Evolutionary conservation across 2,113 vertebrate species (phyloP).

Genomic region (Psammodynastes pulverulentus): DNA sequence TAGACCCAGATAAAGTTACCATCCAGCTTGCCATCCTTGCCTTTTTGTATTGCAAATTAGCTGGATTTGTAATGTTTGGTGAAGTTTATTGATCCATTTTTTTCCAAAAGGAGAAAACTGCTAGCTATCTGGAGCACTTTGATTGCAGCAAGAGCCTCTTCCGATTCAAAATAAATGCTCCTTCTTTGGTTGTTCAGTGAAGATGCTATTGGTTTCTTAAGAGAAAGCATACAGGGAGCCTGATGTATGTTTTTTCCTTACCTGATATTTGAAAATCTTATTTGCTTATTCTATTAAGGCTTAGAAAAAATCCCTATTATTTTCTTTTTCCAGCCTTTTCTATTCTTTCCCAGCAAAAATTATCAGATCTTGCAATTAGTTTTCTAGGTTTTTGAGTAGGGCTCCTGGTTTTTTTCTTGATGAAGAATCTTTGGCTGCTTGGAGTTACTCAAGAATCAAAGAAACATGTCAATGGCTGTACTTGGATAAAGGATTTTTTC

Average conservation of each 20-base stretch:
- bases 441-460: background rate
- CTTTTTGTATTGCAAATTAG: background rate
- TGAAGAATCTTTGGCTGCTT: background rate
- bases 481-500: background rate
- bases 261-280: background rate
- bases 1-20: background rate
- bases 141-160: background rate
- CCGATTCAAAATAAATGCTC: background rate
- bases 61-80: background rate
- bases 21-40: background rate
- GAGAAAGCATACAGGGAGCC: background rate
- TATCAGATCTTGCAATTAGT: background rate
- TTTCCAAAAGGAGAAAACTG: background rate
- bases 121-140: background rate
- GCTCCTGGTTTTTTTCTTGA: background rate
- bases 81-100: background rate
- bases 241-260: background rate
- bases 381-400: background rate
- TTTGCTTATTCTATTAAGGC: background rate
- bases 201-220: background rate
- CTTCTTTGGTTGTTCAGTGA: background rate
- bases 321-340: background rate
- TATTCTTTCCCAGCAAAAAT: background rate
- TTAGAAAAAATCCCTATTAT: too few relatives aligned
- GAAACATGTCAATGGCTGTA: background rate